Percentiles rank a stretch among this genome's conserved stretches.
Conservation (phyloP, 2,888 invertebrate genomes). For the Orthonychiurus folsomi region DNA sequence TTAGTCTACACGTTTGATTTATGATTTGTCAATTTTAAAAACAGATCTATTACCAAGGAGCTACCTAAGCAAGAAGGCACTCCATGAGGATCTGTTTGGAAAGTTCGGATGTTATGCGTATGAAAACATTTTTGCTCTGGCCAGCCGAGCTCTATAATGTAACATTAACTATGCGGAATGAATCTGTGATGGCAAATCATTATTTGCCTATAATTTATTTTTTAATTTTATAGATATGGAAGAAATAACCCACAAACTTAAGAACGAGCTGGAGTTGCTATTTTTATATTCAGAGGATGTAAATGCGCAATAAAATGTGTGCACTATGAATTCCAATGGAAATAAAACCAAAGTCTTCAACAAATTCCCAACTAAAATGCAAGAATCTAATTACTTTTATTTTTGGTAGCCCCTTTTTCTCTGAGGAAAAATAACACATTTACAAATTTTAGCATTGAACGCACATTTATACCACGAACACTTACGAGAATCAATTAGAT, state of each 20-base stretch:
- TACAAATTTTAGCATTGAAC: slow-evolving; percentile 14
- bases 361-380: slow-evolving; percentile 29
- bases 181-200: too few species aligned
- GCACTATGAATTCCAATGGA: not conserved
- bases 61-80: not conserved
- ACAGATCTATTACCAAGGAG: not conserved
- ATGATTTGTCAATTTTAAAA: too few species aligned
- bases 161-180: too few species aligned
- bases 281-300: too few species aligned
- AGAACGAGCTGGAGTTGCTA: too few species aligned
- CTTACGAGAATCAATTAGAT: too few species aligned
- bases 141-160: too few species aligned
- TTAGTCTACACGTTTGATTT: not conserved
- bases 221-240: too few species aligned
- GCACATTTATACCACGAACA: not conserved
- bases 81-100: not conserved
- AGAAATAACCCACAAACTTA: too few species aligned
- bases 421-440: slow-evolving; percentile 18
- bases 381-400: slow-evolving; percentile 34
- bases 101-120: not conserved
- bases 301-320: not conserved
- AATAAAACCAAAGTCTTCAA: not conserved
- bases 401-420: slow-evolving; percentile 37
- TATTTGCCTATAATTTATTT: too few species aligned
- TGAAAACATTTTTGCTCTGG: too few species aligned